These are phyloP conservation scores for Drosophila nebulosa DNA, from an alignment of 1,140 invertebrate species.

Conservation along the genomic window DNA sequence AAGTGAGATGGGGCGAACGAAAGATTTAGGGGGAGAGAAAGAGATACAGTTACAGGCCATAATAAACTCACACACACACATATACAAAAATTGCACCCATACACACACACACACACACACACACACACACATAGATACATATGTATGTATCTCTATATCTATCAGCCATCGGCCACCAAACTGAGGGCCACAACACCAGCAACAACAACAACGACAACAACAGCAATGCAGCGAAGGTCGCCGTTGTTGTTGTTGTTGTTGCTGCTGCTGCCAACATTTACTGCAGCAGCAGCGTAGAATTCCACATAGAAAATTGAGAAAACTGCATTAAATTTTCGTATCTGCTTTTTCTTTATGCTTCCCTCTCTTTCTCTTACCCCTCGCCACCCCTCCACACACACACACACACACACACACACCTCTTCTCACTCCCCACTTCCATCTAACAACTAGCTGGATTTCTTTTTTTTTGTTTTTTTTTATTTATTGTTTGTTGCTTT, in stretches of 20 bases:
- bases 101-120: not conserved
- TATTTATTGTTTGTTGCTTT: too few species aligned
- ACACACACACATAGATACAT: not conserved
- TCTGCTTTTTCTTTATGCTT: slow-evolving; percentile 20
- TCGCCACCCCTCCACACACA: not conserved
- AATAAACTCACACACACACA: slow-evolving; percentile 52
- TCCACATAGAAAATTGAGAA: slow-evolving; percentile 72
- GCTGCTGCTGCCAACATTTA: slow-evolving; percentile 9
- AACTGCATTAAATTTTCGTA: slow-evolving; percentile 72
- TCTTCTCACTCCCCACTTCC: too few species aligned
- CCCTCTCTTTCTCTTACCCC: not conserved
- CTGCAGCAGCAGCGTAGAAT: slow-evolving; percentile 35
- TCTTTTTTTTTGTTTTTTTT: too few species aligned
- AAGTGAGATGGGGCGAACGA: slow-evolving; percentile 1
- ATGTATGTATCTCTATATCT: slow-evolving; percentile 6
- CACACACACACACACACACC: too few species aligned
- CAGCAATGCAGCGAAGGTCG: slow-evolving; percentile 59
- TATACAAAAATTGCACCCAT: slow-evolving; percentile 14
- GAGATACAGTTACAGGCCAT: slow-evolving; percentile 41
- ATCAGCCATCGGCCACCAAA: slow-evolving; percentile 35
- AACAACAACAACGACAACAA: slow-evolving; percentile 21
- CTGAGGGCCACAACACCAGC: slow-evolving; percentile 34
- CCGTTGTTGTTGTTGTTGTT: not conserved
- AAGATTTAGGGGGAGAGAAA: not conserved
- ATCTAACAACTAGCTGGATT: too few species aligned